These are phyloP conservation scores for Selene dorsalis DNA, from an alignment of 2,797 vertebrate species.

Conservation along the genomic window DNA sequence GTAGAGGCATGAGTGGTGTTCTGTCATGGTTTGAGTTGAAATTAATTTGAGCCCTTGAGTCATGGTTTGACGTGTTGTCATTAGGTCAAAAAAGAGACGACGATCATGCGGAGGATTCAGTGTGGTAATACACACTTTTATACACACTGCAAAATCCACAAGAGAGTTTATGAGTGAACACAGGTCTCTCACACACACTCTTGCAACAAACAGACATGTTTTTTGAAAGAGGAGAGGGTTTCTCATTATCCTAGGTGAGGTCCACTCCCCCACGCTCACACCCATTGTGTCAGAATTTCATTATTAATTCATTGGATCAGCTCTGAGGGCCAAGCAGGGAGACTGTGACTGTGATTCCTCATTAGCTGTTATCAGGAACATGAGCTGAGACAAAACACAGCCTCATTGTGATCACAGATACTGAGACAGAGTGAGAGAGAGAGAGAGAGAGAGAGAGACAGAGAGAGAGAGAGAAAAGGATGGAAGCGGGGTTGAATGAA, in stretches of 20 bases:
- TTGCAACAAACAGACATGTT: conserved; percentile 12
- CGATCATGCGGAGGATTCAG: conserved; percentile 17
- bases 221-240: conserved; percentile 2
- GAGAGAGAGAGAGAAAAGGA: conserved; percentile 29
- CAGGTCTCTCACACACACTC: conserved; percentile 1
- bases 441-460: conserved; percentile 22
- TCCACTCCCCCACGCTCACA: neutral
- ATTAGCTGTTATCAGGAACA: conserved; percentile 75
- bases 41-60: conserved; percentile 42
- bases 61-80: neutral
- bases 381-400: conserved; percentile 58
- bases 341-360: conserved; percentile 61
- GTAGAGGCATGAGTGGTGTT: conserved; percentile 32
- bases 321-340: conserved; percentile 45
- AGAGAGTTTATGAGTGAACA: conserved; percentile 5
- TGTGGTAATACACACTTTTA: conserved; percentile 3
- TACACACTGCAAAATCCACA: neutral
- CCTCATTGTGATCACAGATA: conserved; percentile 57
- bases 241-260: conserved; percentile 37
- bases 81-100: conserved; percentile 17
- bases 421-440: conserved; percentile 19
- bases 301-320: conserved; percentile 55
- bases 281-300: conserved; percentile 50
- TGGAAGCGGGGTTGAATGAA: conserved; percentile 23
- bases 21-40: conserved; percentile 37